phyloP scores from a whole-genome alignment of 2,797 vertebrate species.

The Etheostoma nigrum region DNA sequence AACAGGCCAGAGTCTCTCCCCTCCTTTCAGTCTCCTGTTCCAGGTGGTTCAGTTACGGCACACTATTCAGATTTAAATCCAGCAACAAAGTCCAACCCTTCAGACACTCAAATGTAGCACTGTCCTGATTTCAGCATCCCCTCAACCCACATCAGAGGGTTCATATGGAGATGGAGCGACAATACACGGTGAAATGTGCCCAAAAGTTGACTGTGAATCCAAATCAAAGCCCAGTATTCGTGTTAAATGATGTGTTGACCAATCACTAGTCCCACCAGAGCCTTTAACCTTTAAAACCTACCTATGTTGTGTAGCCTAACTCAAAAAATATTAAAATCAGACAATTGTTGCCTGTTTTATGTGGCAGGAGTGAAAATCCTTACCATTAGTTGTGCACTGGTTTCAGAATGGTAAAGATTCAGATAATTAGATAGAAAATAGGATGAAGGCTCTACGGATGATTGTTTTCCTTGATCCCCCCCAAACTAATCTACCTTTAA shows the following conservation, averaged over 20 bases:
- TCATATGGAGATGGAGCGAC: background rate
- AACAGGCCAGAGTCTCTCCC: background rate
- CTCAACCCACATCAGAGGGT: background rate
- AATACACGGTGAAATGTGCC: background rate
- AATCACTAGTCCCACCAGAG: background rate
- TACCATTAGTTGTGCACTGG: too few species aligned
- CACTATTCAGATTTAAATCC: slow-evolving; percentile 63
- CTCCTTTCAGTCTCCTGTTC: slow-evolving; percentile 46
- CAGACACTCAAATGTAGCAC: too few species aligned
- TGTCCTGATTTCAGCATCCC: slow-evolving; percentile 14
- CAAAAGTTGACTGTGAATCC: too few species aligned
- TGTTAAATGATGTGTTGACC: background rate
- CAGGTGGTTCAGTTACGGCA: slow-evolving; percentile 64
- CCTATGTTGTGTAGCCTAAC: too few species aligned
- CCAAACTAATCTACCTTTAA: too few species aligned
- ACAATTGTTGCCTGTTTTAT: too few species aligned
- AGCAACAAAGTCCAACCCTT: slow-evolving; percentile 22
- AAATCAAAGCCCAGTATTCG: background rate
- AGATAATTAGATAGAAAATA: too few species aligned
- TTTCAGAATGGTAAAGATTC: too few species aligned
- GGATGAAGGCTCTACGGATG: too few species aligned
- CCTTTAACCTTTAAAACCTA: background rate
- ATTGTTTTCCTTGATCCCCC: too few species aligned
- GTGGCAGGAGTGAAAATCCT: too few species aligned
- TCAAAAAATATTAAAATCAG: too few species aligned